phyloP scores from a whole-genome alignment of 2,113 vertebrate species.

The Callaeas wilsoni region DNA sequence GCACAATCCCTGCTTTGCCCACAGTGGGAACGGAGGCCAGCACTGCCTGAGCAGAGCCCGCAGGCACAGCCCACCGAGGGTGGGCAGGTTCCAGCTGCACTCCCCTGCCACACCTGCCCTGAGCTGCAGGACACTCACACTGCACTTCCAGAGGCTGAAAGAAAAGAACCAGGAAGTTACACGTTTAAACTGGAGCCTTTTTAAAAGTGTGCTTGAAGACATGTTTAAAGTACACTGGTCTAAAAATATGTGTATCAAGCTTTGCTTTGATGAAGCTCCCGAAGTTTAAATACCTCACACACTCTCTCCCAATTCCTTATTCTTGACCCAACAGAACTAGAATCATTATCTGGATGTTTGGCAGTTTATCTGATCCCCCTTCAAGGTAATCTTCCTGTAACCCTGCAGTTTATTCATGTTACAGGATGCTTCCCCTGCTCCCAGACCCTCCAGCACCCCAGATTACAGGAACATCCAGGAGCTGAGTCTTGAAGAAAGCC shows the following conservation, averaged over 20 bases:
- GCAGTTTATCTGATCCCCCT: neutral
- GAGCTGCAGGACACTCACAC: neutral
- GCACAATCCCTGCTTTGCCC: neutral
- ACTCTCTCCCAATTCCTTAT: neutral
- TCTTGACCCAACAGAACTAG: neutral
- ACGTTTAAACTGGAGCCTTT: neutral
- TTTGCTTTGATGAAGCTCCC: neutral
- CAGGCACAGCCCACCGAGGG: neutral
- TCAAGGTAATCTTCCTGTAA: neutral
- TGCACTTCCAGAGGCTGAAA: neutral
- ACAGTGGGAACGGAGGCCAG: neutral
- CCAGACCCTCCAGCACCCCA: neutral
- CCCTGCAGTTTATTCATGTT: neutral
- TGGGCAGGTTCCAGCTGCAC: neutral
- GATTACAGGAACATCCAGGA: neutral
- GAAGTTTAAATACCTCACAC: neutral
- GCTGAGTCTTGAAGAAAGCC: neutral
- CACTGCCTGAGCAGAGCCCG: neutral
- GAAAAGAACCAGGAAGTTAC: neutral
- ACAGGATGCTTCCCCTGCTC: neutral
- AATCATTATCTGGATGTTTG: neutral
- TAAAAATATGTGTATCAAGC: accelerated
- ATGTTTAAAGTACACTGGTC: neutral
- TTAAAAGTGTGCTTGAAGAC: neutral
- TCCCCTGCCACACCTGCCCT: neutral